These are phyloP conservation scores for Pedicia rivosa DNA, from an alignment of 2,888 invertebrate genomes.

Conservation along the genomic window DNA sequence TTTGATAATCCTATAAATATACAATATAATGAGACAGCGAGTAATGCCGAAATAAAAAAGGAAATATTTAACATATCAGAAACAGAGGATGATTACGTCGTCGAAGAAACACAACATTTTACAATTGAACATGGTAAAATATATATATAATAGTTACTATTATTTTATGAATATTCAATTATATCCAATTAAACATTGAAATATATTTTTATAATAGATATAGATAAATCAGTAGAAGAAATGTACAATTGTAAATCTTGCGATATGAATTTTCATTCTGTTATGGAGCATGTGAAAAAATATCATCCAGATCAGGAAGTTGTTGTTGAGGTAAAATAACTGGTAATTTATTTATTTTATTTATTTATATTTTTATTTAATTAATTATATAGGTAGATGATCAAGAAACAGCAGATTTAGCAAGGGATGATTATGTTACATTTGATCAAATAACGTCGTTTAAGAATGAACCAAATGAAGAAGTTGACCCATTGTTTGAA, in stretches of 20 bases:
- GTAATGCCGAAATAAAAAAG: no score
- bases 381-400: neutral
- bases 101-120: no score
- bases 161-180: no score
- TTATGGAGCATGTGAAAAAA: constrained; percentile 3
- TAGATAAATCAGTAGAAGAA: neutral
- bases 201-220: no score
- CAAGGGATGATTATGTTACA: neutral
- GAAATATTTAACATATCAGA: no score
- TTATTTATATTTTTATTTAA: neutral
- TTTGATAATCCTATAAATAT: no score
- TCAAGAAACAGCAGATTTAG: neutral
- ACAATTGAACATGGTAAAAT: no score
- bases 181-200: no score
- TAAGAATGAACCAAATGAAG: neutral
- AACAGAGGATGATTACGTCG: no score
- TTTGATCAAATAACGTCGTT: neutral
- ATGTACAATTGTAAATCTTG: constrained; percentile 22
- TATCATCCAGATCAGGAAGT: constrained; percentile 2
- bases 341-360: neutral
- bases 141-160: no score
- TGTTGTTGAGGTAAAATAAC: neutral
- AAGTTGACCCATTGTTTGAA: no score
- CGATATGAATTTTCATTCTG: constrained; percentile 23
- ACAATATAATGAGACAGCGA: no score